Percentiles rank a stretch among this genome's conserved stretches.
phyloP scores from a whole-genome alignment of 2,888 invertebrate species.

The Nephrotoma guestfalica region DNA sequence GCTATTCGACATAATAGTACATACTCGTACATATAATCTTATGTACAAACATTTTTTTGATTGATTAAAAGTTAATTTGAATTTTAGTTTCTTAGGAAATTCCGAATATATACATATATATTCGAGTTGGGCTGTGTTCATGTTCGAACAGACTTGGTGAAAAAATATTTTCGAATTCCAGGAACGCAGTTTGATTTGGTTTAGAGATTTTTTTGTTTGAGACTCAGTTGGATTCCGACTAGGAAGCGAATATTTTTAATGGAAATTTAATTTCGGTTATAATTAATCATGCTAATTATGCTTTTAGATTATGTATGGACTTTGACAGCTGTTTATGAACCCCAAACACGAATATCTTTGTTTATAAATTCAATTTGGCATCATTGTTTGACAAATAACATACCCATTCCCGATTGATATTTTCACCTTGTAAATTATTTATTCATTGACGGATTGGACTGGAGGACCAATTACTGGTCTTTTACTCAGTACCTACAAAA shows the following conservation, averaged over 20 bases:
- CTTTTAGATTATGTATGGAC: too few relatives aligned
- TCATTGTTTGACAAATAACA: too few relatives aligned
- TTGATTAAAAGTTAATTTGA: not conserved
- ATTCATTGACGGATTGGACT: too few relatives aligned
- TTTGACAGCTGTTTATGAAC: too few relatives aligned
- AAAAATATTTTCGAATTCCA: not conserved
- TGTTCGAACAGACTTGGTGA: too few relatives aligned
- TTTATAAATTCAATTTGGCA: too few relatives aligned
- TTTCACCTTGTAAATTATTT: too few relatives aligned
- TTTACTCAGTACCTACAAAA: too few relatives aligned
- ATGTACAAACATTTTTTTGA: not conserved
- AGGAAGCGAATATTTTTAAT: not conserved
- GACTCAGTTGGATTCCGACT: not conserved
- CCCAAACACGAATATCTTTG: too few relatives aligned
- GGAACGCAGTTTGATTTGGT: not conserved
- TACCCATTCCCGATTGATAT: too few relatives aligned
- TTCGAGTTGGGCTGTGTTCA: not conserved
- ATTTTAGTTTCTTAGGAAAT: not conserved
- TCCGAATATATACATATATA: not conserved
- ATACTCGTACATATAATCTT: not conserved
- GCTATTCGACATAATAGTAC: not conserved
- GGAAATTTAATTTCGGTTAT: not conserved
- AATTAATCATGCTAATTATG: not conserved
- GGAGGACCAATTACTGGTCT: too few relatives aligned
- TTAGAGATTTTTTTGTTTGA: not conserved